Evolutionary conservation across 2,797 vertebrate genomes (phyloP).

Genomic region (Epinephelus awoara): DNA sequence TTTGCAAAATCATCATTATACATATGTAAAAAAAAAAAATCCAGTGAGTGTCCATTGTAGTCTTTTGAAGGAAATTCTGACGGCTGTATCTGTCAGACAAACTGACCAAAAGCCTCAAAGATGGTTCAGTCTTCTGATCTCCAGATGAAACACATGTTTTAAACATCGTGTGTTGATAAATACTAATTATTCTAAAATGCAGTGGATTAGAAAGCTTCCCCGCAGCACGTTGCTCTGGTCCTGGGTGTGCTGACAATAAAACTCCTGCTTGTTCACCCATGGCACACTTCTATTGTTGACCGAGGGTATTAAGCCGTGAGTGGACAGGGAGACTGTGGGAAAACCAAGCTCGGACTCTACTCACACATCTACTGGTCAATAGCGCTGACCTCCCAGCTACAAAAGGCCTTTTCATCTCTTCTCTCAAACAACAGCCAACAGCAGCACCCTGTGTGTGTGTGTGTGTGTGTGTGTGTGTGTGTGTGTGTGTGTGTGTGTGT

Average conservation of each 20-base stretch:
- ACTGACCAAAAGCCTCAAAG: neutral
- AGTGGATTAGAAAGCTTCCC: slow-evolving; percentile 3
- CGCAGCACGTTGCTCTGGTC: slow-evolving; percentile 34
- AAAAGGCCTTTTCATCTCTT: slow-evolving; percentile 80
- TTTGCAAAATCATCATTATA: neutral
- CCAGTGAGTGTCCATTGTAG: neutral
- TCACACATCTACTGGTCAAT: slow-evolving; percentile 86
- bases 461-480: slow-evolving; percentile 45
- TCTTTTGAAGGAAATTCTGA: neutral
- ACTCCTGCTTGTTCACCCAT: slow-evolving; percentile 76
- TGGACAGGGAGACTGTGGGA: slow-evolving; percentile 91
- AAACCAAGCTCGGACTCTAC: slow-evolving; percentile 87
- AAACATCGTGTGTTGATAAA: slow-evolving; percentile 5
- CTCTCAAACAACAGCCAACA: slow-evolving; percentile 70
- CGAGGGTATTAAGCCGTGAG: slow-evolving; percentile 85
- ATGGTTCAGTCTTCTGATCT: neutral
- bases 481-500: slow-evolving; percentile 35
- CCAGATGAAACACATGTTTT: neutral
- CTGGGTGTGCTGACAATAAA: slow-evolving; percentile 68
- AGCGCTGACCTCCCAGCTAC: slow-evolving; percentile 80
- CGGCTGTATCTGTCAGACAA: neutral
- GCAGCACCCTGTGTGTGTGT: slow-evolving; percentile 45
- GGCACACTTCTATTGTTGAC: slow-evolving; percentile 92
- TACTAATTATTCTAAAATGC: neutral
- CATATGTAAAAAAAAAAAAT: neutral